These are phyloP conservation scores for Lithophane semibrunnea DNA, from an alignment of 2,888 invertebrate genomes.

Conservation along the genomic window DNA sequence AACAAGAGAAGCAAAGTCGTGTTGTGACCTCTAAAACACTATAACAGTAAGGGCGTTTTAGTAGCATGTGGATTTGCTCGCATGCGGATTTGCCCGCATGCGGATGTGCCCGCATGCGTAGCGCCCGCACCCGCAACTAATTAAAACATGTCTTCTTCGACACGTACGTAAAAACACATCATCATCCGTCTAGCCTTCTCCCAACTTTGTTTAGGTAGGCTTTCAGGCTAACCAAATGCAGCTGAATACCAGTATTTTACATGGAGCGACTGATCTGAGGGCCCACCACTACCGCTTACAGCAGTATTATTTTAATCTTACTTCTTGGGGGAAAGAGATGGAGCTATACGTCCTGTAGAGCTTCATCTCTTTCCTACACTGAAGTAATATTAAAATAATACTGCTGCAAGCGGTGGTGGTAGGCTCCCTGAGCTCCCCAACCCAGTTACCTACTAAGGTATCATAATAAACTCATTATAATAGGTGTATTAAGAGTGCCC, in stretches of 20 bases:
- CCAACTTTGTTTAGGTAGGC: not conserved
- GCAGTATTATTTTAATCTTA: too few species aligned
- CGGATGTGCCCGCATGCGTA: not conserved
- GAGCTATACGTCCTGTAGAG: too few species aligned
- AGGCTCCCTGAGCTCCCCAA: not conserved
- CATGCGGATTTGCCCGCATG: not conserved
- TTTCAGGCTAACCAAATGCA: too few species aligned
- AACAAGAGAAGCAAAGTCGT: conserved; percentile 9
- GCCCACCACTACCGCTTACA: too few species aligned
- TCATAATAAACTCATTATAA: not conserved
- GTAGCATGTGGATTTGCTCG: not conserved
- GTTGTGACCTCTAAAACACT: conserved; percentile 14
- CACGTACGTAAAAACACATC: not conserved
- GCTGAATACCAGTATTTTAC: not conserved
- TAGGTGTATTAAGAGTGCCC: not conserved
- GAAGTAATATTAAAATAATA: too few species aligned
- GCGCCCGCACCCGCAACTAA: not conserved
- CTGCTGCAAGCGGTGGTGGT: too few species aligned
- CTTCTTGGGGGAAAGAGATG: too few species aligned
- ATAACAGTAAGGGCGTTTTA: conserved; percentile 7
- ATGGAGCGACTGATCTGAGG: not conserved
- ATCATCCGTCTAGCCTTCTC: not conserved
- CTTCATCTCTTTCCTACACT: too few species aligned
- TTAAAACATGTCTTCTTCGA: too few species aligned
- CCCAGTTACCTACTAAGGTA: not conserved